These are phyloP conservation scores for Aphelenchoides bicaudatus DNA, from an alignment of 2,888 invertebrate genomes.

Conservation along the genomic window DNA sequence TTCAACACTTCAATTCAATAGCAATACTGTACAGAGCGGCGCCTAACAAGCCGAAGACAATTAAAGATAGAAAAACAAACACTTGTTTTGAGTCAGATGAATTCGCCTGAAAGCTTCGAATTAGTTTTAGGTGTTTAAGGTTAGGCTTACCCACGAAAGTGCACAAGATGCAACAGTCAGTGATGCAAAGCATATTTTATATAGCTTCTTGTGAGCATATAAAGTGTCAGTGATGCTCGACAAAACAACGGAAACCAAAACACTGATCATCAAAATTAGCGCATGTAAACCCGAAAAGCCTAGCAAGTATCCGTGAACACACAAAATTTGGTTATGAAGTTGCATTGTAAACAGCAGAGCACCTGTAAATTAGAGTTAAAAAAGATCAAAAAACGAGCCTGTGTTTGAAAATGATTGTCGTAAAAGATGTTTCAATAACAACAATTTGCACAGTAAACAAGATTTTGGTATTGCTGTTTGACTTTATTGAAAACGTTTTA, in stretches of 20 bases:
- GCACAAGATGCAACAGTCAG: conserved; percentile 7
- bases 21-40: not conserved
- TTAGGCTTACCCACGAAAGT: conserved; percentile 3
- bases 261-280: not conserved
- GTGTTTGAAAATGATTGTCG: too few relatives aligned
- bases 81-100: not conserved
- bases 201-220: conserved; percentile 13
- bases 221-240: conserved; percentile 1
- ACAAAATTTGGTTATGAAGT: conserved; percentile 7
- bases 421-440: too few relatives aligned
- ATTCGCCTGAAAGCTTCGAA: not conserved
- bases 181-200: not conserved
- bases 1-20: not conserved
- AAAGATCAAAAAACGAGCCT: too few relatives aligned
- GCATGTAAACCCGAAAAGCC: not conserved
- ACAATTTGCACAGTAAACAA: too few relatives aligned
- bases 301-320: not conserved
- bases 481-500: too few relatives aligned
- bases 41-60: conserved; percentile 2
- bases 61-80: not conserved
- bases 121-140: not conserved
- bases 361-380: too few relatives aligned
- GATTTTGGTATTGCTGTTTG: too few relatives aligned
- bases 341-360: not conserved
- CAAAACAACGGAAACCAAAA: not conserved